Base-by-base conservation (phyloP, 2,113 vertebrate genomes). In the Zapus hudsonius region DNA sequence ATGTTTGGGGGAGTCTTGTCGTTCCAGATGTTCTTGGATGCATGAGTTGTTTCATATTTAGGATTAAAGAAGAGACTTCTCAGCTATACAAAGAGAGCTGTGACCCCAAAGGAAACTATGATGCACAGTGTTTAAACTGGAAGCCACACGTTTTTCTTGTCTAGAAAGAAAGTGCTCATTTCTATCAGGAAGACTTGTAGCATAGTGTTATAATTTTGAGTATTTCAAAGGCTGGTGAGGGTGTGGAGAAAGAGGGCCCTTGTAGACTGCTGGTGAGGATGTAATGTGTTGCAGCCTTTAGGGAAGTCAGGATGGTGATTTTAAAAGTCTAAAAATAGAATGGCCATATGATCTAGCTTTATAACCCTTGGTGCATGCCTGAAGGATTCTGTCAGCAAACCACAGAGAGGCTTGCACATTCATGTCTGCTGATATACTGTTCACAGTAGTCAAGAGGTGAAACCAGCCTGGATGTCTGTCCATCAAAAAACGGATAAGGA, bases 61-160 rank as follows among this genome's bases (percentile, higher is more conserved):
- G 38, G 31, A 19, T 57, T 12, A 23, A 19, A 52, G 80, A 38
- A 36, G 2, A 2, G 27, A 69, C 17, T 59, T 52, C 25, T 76
- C 33, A 81, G 47, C 20, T 66, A 67, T 11, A 9, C 42, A 52
- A 29, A 67, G 31, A 16, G 5, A 40, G 29, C 5, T 84, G n/a
- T 15, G 47, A 55, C 25, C 25, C 38, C 12, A 23, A 0, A 69
- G 42, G 11, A 96, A 93, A 90, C 55, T 74, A 72, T 42, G 16
- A 79, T 61, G 6, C 1, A 31, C 0, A 0, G 2, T 31, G 31
- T 76, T 83, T 44, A 47, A 36, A 36, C 27, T 3, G 3, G 16
- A 72, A 70, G n/a, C 25, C 31, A 10, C 47, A 66, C 15, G 57
- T 64, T 90, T n/a, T 86, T 83, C 38, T 81, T 52, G 19, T 84